Base-by-base conservation (phyloP, 2,888 invertebrate genomes). In the Hoplodrina blanda region DNA sequence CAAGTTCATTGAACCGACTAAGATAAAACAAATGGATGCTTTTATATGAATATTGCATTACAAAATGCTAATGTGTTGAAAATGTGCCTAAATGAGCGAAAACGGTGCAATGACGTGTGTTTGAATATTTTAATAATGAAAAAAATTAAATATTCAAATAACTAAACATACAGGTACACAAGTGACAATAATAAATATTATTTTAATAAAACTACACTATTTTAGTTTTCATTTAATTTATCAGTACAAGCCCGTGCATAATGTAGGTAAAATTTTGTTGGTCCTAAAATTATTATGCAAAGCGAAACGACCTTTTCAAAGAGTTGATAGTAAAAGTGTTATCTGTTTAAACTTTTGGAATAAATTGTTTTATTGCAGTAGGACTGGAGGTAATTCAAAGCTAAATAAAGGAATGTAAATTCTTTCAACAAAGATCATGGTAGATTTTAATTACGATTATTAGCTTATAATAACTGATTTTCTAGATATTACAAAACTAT, bases 351-450 rank as follows among this genome's bases (percentile, higher is more conserved):
- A 84, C 79, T 86, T 87, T 80, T 2, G 44, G 66, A 79, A 80
- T 85, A 83, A 85, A 86, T 85, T 85, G 78, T 83, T 87, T 84
- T 84, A 83, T 86, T 82, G 73, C 69, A 63, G 63, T 63, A 64
- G 15, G 41, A 13, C 76, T 56, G 15, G 54, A 65, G 55, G 59
- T 74, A 55, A 78, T 79, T 62, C 73, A 73, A 71, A 77, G 75
- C 72, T n/a, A 55, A 74, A 74, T 20, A 55, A 74, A 74, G 62
- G 44, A 69, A 75, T 66, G 62, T 74, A 73, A 84, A 82, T 80
- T 80, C 50, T 44, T 62, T 57, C 50, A 76, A 79, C 73, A 82
- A 75, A 56, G 64, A 69, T 83, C 63, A 69, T 17, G 49, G 72
- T 69, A 69, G 57, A 76, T 78, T 74, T 71, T 71, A 79, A 80